phyloP scores from a whole-genome alignment of 2,113 vertebrate species.

The Oryctolagus cuniculus region mOryCun1.1 NC_091435.1:164397501-164398000 shows the following conservation, averaged over 20 bases:
- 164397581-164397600: background rate
- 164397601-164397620: background rate
- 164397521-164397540: background rate
- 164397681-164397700: background rate
- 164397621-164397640: background rate
- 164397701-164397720: background rate
- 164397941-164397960: background rate
- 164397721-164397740: background rate
- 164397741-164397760: background rate
- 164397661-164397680: background rate
- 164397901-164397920: background rate
- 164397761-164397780: background rate
- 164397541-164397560: background rate
- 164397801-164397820: background rate
- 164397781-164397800: background rate
- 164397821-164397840: background rate
- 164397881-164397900: background rate
- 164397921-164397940: background rate
- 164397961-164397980: background rate
- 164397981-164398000: background rate
- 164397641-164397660: background rate
- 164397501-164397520: constrained; percentile 30
- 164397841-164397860: background rate
- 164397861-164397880: background rate
- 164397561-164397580: background rate